Evolutionary conservation across 2,888 invertebrate species (phyloP), one percentile per base, ranked within the genome.

Genomic region (Acanthoscelides obtectus): DNA sequence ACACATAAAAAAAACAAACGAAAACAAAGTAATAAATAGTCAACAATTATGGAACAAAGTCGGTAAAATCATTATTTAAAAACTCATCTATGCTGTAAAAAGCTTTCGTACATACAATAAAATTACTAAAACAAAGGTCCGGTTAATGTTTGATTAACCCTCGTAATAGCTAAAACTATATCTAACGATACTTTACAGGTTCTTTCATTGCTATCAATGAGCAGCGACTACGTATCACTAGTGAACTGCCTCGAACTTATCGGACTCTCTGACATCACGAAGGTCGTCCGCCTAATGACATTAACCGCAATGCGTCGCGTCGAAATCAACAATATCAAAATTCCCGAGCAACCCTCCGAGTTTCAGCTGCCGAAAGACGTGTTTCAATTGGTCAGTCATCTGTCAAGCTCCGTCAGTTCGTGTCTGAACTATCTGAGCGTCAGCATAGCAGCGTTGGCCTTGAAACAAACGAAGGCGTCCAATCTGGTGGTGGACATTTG

Each of bases 231-330:
- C 20, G 79, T 80, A 22, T 80, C 80, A 69, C 76, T 86, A 69
- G 81, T 84, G 2, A 81, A 79, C 66, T 83, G 82, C 74, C 78
- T 86, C 67, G 83, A 85, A 74, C 78, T 81, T 25, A 84, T 86
- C 21, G 85, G 85, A n/a, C 82, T 90, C 71, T 87, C 88, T 1
- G 89, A 90, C 81, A 88, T 90, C 63, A 86, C 87, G 71, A 87
- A 89, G 78, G 86, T 90, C 0, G 88, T 90, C 0, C 86, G 87
- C 17, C 84, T 90, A 22, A 90, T 90, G 90, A 88, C 88, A 22
- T 81, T 90, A 70, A 88, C 88, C 66, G 89, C 90, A 3, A 87
- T 87, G 76, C 88, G 88, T 65, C 85, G 88, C 71, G 86, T 89
- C 25, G 87, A 88, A 75, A 82, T 86, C 2, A 76, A 76, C 27